Conservation (phyloP, 2,113 vertebrate species). For the Hippocampus guttulatus region DNA sequence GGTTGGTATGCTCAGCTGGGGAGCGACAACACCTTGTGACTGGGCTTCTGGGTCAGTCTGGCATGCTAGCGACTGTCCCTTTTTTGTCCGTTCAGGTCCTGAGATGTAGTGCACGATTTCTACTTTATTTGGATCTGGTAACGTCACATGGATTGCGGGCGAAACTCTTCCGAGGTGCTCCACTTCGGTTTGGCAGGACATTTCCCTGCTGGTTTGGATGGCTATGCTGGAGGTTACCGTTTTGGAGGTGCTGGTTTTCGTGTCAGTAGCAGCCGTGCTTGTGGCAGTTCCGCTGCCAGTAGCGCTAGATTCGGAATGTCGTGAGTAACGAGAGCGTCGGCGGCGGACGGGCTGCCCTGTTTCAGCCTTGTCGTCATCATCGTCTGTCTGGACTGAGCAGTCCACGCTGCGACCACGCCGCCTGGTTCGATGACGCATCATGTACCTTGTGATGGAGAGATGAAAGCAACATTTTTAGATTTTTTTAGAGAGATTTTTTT, state of each 20-base stretch:
- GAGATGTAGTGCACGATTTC: slow-evolving; percentile 96
- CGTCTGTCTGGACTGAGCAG: slow-evolving; percentile 94
- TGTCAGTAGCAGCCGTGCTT: slow-evolving; percentile 52
- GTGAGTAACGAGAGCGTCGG: slow-evolving; percentile 82
- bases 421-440: slow-evolving; percentile 78
- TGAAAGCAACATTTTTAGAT: neutral
- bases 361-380: slow-evolving; percentile 90
- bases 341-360: slow-evolving; percentile 90
- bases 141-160: slow-evolving; percentile 90
- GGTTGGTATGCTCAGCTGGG: slow-evolving; percentile 85
- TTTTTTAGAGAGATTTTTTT: neutral
- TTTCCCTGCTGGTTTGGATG: slow-evolving; percentile 85
- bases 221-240: slow-evolving; percentile 82
- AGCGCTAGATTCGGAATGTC: slow-evolving; percentile 77
- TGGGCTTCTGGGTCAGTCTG: slow-evolving; percentile 90
- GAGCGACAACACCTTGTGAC: slow-evolving; percentile 82
- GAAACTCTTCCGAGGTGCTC: slow-evolving; percentile 84
- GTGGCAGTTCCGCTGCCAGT: slow-evolving; percentile 15
- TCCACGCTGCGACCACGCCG: slow-evolving; percentile 86
- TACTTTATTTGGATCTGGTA: slow-evolving; percentile 85
- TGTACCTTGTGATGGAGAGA: slow-evolving; percentile 58
- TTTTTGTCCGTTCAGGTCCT: slow-evolving; percentile 88
- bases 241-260: slow-evolving; percentile 73
- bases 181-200: slow-evolving; percentile 67
- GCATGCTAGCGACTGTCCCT: slow-evolving; percentile 90